phyloP scores from a whole-genome alignment of 2,113 vertebrate genomes.

The Bambusicola thoracicus region DNA sequence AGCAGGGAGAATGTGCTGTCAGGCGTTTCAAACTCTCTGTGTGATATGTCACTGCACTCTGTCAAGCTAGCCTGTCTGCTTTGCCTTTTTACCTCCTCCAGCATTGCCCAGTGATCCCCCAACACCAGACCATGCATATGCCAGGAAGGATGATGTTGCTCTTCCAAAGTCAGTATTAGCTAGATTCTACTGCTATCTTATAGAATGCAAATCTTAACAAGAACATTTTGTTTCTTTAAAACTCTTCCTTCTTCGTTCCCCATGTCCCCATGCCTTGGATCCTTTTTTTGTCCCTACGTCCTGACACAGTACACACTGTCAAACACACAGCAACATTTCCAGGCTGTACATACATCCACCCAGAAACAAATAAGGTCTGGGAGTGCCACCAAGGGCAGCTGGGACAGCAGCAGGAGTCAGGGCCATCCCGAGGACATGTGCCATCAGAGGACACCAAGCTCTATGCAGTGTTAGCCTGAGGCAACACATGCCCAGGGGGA shows the following conservation, averaged over 20 bases:
- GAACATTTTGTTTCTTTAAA: background rate
- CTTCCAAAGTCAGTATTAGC: background rate
- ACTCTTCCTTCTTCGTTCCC: background rate
- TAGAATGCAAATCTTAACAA: background rate
- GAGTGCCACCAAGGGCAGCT: background rate
- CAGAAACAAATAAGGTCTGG: background rate
- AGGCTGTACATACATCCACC: background rate
- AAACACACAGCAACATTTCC: background rate
- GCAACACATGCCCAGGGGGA: background rate
- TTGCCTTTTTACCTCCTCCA: background rate
- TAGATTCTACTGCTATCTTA: background rate
- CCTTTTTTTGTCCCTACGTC: background rate
- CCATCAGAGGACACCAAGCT: background rate
- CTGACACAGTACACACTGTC: accelerated
- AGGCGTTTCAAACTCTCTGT: background rate
- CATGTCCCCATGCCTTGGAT: background rate
- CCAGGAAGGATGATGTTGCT: background rate
- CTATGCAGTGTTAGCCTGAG: background rate
- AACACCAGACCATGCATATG: background rate
- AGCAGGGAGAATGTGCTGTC: background rate
- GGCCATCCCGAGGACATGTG: background rate
- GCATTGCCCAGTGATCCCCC: background rate
- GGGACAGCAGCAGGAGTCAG: background rate
- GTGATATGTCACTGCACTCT: background rate
- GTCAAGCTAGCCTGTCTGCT: background rate